Evolutionary conservation across 2,888 invertebrate genomes (phyloP).

Genomic region (Cremastinae sp.): DNA sequence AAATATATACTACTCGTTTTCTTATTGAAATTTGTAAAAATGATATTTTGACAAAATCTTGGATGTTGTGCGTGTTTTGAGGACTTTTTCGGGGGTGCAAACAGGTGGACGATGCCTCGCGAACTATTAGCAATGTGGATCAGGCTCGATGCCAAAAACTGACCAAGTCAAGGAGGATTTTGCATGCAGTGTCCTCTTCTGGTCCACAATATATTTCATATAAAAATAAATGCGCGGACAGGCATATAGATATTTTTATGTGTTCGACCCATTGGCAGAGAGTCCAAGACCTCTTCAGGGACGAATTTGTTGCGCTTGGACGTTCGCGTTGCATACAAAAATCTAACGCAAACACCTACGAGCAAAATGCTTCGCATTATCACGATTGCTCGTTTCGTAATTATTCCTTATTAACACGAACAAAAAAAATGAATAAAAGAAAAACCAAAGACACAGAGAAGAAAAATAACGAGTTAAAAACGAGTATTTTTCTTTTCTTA

Average conservation of each 20-base stretch:
- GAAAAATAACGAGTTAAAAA: too few species aligned
- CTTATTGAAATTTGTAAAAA: slow-evolving; percentile 33
- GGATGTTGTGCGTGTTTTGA: too few species aligned
- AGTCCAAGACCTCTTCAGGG: slow-evolving; percentile 56
- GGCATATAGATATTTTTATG: slow-evolving; percentile 15
- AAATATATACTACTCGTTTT: too few species aligned
- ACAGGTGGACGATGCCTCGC: slow-evolving; percentile 41
- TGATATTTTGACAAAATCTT: background rate
- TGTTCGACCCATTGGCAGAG: slow-evolving; percentile 50
- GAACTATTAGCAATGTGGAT: slow-evolving; percentile 47
- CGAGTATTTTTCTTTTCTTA: too few species aligned
- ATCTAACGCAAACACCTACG: background rate
- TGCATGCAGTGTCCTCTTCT: slow-evolving; percentile 35
- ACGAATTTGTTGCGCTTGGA: slow-evolving; percentile 27
- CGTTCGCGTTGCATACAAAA: background rate
- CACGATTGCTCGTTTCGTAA: background rate
- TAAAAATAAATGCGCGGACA: slow-evolving; percentile 5
- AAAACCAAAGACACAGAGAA: too few species aligned
- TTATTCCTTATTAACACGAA: background rate
- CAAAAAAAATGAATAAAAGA: background rate
- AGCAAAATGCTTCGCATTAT: background rate
- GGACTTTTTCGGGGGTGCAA: background rate
- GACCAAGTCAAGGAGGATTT: slow-evolving; percentile 60
- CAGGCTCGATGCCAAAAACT: slow-evolving; percentile 60
- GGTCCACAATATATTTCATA: slow-evolving; percentile 15